Conservation (phyloP, 2,113 vertebrate species). For the Pelmatolapia mariae region DNA sequence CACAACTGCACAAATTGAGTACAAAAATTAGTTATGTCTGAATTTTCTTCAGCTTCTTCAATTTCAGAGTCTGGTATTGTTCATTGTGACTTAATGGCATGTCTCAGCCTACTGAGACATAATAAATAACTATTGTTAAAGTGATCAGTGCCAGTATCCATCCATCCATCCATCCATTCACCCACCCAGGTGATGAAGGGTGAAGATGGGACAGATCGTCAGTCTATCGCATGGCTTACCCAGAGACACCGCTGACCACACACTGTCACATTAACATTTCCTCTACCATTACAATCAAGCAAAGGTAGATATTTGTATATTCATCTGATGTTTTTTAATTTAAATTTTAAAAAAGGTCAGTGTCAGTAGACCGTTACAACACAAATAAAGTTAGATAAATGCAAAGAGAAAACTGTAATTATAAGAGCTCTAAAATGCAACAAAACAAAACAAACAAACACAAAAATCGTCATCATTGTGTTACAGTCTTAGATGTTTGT, state of each 20-base stretch:
- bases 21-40: neutral
- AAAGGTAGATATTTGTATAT: neutral
- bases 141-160: neutral
- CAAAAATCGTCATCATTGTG: fast-evolving
- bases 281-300: neutral
- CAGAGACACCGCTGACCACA: neutral
- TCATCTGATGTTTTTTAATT: neutral
- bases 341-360: neutral
- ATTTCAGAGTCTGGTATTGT: neutral
- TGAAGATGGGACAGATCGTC: neutral
- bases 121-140: neutral
- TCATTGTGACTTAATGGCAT: neutral
- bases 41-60: neutral
- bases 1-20: neutral
- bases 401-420: neutral
- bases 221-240: neutral
- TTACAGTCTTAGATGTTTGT: neutral
- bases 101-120: neutral
- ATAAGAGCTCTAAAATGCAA: neutral
- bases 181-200: neutral
- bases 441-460: neutral
- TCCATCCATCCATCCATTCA: neutral
- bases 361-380: neutral
- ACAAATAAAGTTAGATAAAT: neutral
- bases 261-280: neutral